Evolutionary conservation across 2,113 vertebrate genomes (phyloP).

Genomic region (Atractosteus spatula): DNA sequence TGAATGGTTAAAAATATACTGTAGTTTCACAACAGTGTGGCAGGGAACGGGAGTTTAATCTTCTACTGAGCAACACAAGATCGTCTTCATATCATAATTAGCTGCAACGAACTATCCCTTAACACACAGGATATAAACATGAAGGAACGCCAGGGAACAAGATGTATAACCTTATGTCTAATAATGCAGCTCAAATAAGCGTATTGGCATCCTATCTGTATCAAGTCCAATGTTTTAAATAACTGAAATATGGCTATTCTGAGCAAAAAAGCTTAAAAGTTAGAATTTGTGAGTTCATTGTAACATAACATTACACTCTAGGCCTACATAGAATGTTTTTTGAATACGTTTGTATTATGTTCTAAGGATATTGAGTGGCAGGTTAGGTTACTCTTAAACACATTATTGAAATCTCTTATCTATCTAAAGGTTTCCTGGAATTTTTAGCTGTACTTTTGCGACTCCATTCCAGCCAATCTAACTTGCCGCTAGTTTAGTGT

Average conservation of each 20-base stretch:
- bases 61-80: slow-evolving; percentile 9
- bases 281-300: not conserved
- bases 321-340: slow-evolving; percentile 2
- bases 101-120: slow-evolving; percentile 4
- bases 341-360: slow-evolving; percentile 6
- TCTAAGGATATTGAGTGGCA: slow-evolving; percentile 1
- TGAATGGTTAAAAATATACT: slow-evolving; percentile 7
- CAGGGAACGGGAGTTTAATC: not conserved
- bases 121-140: not conserved
- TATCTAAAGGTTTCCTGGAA: no score
- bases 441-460: not conserved
- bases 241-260: slow-evolving; percentile 17
- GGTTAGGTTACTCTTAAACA: slow-evolving; percentile 8
- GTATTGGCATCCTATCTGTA: slow-evolving; percentile 8
- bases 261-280: slow-evolving; percentile 14
- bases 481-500: not conserved
- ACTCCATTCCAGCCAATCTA: slow-evolving; percentile 15
- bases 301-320: not conserved
- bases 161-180: not conserved
- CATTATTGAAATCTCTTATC: not conserved
- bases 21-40: not conserved
- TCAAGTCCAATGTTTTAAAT: no score
- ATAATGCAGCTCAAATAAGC: not conserved
- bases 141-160: not conserved
- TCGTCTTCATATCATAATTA: not conserved